These are phyloP conservation scores for Corynorhinus townsendii DNA, from an alignment of 2,113 vertebrate species.

Conservation along the genomic window DNA sequence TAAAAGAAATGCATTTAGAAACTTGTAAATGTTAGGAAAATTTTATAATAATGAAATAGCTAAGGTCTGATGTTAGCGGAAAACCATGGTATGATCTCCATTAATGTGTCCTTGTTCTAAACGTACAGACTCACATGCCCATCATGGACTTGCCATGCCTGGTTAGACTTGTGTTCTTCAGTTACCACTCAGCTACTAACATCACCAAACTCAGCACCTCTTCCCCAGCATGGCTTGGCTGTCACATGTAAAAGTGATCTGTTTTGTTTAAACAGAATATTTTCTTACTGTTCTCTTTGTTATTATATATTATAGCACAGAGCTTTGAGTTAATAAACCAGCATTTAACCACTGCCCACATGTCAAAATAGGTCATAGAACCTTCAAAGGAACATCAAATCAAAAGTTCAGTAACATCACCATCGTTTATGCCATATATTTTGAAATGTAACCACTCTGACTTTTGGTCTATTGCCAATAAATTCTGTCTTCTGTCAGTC, in stretches of 20 bases:
- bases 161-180: slow-evolving; percentile 77
- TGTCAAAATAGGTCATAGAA: slow-evolving; percentile 59
- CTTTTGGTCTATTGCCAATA: slow-evolving; percentile 29
- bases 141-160: slow-evolving; percentile 60
- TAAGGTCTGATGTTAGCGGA: slow-evolving; percentile 46
- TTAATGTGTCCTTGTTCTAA: slow-evolving; percentile 62
- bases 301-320: slow-evolving; percentile 46
- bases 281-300: slow-evolving; percentile 51
- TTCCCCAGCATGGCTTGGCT: slow-evolving; percentile 57
- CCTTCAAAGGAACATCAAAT: slow-evolving; percentile 50
- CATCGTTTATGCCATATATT: background rate
- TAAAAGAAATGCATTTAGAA: slow-evolving; percentile 63
- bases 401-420: slow-evolving; percentile 21
- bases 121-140: slow-evolving; percentile 46
- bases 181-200: slow-evolving; percentile 77
- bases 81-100: slow-evolving; percentile 53
- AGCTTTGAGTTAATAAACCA: slow-evolving; percentile 53
- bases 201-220: slow-evolving; percentile 69
- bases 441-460: background rate
- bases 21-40: slow-evolving; percentile 65
- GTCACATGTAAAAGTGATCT: slow-evolving; percentile 65
- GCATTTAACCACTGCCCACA: slow-evolving; percentile 50
- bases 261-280: slow-evolving; percentile 70
- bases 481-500: slow-evolving; percentile 17
- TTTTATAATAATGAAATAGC: slow-evolving; percentile 64